A percentile compares a stretch with the other conserved stretches of the same genome.
phyloP scores from a whole-genome alignment of 2,113 vertebrate species.

The Phasianus colchicus region DNA sequence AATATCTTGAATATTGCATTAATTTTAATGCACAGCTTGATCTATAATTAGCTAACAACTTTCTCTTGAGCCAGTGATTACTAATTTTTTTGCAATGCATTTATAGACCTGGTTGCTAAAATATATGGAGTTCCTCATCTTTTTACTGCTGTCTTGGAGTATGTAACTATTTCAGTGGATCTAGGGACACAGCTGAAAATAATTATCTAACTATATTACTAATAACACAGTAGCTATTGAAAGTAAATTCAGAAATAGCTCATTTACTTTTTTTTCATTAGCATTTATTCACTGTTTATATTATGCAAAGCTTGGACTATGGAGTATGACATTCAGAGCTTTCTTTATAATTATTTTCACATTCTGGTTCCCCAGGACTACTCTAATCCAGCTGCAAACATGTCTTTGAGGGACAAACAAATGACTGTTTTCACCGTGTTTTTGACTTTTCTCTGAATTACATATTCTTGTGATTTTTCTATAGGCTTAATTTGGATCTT shows the following conservation, averaged over 20 bases:
- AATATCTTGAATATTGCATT: constrained; percentile 35
- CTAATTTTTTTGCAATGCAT: constrained; percentile 44
- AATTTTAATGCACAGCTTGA: constrained; percentile 45
- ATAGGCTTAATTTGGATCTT: background rate
- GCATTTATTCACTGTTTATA: background rate
- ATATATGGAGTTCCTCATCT: constrained; percentile 18
- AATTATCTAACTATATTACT: constrained; percentile 35
- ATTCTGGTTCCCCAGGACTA: background rate
- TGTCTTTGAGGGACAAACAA: background rate
- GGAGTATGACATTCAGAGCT: background rate
- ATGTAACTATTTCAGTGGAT: constrained; percentile 26
- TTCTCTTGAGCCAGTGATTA: constrained; percentile 25
- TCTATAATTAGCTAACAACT: constrained; percentile 51
- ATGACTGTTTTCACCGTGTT: background rate
- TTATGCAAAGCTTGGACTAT: background rate
- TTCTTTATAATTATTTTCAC: background rate
- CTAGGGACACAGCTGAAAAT: constrained; percentile 5
- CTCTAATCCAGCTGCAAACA: background rate
- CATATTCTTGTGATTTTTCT: background rate
- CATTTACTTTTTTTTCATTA: background rate
- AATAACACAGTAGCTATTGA: background rate
- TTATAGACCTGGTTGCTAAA: constrained; percentile 61
- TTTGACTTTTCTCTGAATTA: background rate
- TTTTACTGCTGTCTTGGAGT: constrained; percentile 20
- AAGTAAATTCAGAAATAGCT: background rate